phyloP scores from a whole-genome alignment of 2,797 vertebrate species.

The Mormyrus hasselquistii region DNA sequence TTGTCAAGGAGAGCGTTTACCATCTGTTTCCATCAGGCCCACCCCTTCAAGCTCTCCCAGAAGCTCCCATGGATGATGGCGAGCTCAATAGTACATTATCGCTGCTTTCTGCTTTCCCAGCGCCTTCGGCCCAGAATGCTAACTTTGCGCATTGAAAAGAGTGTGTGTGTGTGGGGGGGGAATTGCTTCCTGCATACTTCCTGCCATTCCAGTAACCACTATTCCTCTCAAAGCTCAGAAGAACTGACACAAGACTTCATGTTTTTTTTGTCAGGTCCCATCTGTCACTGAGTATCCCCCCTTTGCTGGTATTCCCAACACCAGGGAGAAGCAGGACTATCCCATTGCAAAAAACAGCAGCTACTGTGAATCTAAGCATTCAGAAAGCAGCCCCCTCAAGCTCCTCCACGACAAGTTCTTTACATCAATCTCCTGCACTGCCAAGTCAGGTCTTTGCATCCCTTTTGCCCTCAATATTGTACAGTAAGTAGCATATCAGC shows the following conservation, averaged over 20 bases:
- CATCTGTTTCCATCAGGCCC: constrained; percentile 29
- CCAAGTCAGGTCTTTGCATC: neutral
- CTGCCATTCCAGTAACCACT: neutral
- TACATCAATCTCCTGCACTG: neutral
- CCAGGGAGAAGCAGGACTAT: neutral
- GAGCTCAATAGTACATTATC: neutral
- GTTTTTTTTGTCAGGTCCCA: neutral
- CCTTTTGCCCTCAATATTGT: neutral
- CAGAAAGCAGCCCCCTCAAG: neutral
- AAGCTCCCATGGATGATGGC: neutral
- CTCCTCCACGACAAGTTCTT: neutral
- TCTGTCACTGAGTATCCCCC: neutral
- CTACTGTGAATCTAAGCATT: neutral
- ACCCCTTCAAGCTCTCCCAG: neutral
- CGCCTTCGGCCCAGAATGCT: neutral
- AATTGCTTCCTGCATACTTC: neutral
- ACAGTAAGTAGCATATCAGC: neutral
- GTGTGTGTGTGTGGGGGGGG: neutral
- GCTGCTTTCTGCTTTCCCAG: neutral
- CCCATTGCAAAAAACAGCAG: neutral
- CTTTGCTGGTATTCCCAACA: neutral
- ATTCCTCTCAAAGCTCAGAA: neutral
- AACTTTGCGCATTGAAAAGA: neutral
- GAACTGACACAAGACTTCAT: neutral
- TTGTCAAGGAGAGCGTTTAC: constrained; percentile 16